A percentile compares a stretch with the other conserved stretches of the same genome.
phyloP scores from a whole-genome alignment of 2,888 invertebrate genomes.

The Lissocephala sabroskyi region DNA sequence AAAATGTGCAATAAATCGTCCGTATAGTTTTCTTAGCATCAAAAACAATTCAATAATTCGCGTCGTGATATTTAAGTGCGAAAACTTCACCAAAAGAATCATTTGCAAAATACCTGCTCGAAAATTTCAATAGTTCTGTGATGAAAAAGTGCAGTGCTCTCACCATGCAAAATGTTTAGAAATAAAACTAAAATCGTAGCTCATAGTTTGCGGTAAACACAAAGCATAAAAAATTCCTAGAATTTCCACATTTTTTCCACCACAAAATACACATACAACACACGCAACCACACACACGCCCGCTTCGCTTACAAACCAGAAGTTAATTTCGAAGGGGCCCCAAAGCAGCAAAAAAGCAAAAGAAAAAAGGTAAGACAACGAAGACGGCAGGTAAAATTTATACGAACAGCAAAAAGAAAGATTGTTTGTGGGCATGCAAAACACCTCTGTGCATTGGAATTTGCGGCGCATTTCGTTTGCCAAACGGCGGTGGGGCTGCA shows the following conservation, averaged over 20 bases:
- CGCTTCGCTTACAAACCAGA: too few relatives aligned
- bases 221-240: background rate
- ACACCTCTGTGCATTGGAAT: slow-evolving; percentile 33
- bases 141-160: background rate
- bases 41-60: too few relatives aligned
- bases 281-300: too few relatives aligned
- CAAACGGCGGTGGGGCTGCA: too few relatives aligned
- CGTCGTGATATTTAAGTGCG: too few relatives aligned
- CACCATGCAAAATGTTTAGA: background rate
- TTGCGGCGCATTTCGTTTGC: slow-evolving; percentile 14
- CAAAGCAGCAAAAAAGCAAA: slow-evolving; percentile 1
- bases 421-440: slow-evolving; percentile 22
- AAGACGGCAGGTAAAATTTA: slow-evolving; percentile 5
- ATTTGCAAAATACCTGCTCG: too few relatives aligned
- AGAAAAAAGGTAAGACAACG: slow-evolving; percentile 1
- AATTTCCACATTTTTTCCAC: slow-evolving; percentile 12
- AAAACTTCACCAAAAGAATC: too few relatives aligned
- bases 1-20: too few relatives aligned
- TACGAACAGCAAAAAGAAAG: slow-evolving; percentile 7
- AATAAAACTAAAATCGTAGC: background rate
- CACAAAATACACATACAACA: slow-evolving; percentile 1
- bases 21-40: too few relatives aligned
- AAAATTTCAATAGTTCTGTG: too few relatives aligned
- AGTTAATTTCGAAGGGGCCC: too few relatives aligned
- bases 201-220: background rate